Conservation (phyloP, 2,113 vertebrate genomes). For the Abramis brama region DNA sequence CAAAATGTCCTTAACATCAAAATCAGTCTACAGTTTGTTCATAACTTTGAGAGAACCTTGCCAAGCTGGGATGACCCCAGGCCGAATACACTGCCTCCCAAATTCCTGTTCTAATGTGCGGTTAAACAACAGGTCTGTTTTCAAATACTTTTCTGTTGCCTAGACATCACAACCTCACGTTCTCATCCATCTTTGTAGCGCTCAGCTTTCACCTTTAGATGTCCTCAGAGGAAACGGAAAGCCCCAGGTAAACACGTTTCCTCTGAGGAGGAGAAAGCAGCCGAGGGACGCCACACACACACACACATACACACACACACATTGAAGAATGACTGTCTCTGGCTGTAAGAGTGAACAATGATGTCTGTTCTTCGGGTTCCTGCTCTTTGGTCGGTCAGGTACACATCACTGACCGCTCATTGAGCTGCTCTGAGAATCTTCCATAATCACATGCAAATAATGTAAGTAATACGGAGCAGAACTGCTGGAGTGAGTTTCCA, state of each 20-base stretch:
- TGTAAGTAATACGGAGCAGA: slow-evolving; percentile 59
- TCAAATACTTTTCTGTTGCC: neutral
- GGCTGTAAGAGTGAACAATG: slow-evolving; percentile 52
- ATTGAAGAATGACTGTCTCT: slow-evolving; percentile 21
- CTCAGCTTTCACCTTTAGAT: slow-evolving; percentile 44
- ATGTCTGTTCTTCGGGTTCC: slow-evolving; percentile 47
- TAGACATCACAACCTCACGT: neutral
- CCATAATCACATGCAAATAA: slow-evolving; percentile 63
- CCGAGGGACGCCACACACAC: neutral
- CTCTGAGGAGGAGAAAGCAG: neutral
- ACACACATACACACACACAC: slow-evolving; percentile 46
- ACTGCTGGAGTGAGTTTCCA: slow-evolving; percentile 57
- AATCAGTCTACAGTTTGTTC: too few species aligned
- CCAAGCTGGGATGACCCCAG: neutral
- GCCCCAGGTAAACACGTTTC: neutral
- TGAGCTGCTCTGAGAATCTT: slow-evolving; percentile 63
- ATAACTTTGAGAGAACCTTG: too few species aligned
- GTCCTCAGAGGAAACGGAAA: slow-evolving; percentile 39
- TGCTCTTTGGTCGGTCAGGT: slow-evolving; percentile 32
- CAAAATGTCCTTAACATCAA: too few species aligned
- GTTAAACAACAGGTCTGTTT: neutral
- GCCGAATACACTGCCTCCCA: neutral
- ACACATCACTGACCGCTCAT: slow-evolving; percentile 58
- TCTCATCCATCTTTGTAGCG: slow-evolving; percentile 1
- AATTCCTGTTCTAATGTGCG: neutral